Evolutionary conservation across 2,797 vertebrate species (phyloP).

Genomic region (Macropodus opercularis): DNA sequence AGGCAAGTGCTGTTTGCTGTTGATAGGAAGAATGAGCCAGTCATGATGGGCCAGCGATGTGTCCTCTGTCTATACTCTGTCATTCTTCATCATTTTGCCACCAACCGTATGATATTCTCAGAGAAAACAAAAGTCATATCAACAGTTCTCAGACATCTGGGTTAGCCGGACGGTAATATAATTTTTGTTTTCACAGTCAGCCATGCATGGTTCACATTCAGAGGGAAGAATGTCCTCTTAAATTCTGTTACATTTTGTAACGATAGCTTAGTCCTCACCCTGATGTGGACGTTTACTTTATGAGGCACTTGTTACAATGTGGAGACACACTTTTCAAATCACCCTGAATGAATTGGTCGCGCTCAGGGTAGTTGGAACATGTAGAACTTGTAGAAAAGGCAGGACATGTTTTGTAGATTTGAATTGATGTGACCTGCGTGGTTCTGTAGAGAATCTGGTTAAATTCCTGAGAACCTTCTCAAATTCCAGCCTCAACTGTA

Average conservation of each 20-base stretch:
- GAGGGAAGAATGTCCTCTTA: slow-evolving; percentile 15
- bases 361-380: background rate
- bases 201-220: slow-evolving; percentile 17
- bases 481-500: background rate
- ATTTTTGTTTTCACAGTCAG: slow-evolving; percentile 27
- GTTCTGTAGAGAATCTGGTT: too few relatives aligned
- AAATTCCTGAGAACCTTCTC: background rate
- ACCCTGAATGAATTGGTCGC: background rate
- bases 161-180: background rate
- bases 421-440: too few relatives aligned
- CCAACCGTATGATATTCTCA: slow-evolving; percentile 3
- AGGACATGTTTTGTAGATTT: too few relatives aligned
- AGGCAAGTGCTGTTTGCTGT: slow-evolving; percentile 56
- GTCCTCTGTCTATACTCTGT: slow-evolving; percentile 35
- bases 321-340: slow-evolving; percentile 1
- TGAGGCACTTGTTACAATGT: slow-evolving; percentile 11
- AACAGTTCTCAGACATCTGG: background rate
- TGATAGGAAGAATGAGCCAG: slow-evolving; percentile 25
- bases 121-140: slow-evolving; percentile 14
- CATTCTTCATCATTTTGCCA: slow-evolving; percentile 42
- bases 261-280: slow-evolving; percentile 1
- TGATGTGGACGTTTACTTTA: slow-evolving; percentile 26
- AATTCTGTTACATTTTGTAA: slow-evolving; percentile 16
- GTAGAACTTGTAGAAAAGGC: too few relatives aligned
- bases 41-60: slow-evolving; percentile 31